phyloP scores from a whole-genome alignment of 2,888 invertebrate genomes.

The Petrolisthes manimaculis region DNA sequence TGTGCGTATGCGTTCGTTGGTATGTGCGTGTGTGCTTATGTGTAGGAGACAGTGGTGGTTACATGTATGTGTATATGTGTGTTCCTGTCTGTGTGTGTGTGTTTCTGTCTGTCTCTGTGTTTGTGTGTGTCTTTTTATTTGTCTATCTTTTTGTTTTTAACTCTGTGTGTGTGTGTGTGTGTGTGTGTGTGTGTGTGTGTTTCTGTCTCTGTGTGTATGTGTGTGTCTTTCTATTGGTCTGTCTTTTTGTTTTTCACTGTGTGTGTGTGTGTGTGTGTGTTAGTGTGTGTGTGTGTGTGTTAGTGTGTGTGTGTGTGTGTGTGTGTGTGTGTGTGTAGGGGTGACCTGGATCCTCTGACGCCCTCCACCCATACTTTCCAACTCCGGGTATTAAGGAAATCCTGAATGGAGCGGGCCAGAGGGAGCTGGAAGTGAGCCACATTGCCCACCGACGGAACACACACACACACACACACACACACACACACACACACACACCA shows the following conservation, averaged over 20 bases:
- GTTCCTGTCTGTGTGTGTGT: too few species aligned
- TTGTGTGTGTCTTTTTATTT: background rate
- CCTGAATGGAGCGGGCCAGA: background rate
- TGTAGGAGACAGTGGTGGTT: background rate
- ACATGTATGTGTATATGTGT: background rate
- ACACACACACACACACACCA: background rate
- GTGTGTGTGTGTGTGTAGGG: background rate
- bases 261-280: background rate
- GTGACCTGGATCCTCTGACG: background rate
- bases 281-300: background rate
- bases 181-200: background rate
- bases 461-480: background rate
- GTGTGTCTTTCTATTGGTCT: background rate
- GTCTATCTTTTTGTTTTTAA: background rate
- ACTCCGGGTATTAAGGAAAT: slow-evolving; percentile 12
- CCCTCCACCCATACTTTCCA: slow-evolving; percentile 2
- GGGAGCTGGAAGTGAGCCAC: background rate
- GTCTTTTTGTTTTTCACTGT: background rate
- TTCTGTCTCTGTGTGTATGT: too few species aligned
- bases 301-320: background rate
- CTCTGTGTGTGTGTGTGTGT: background rate
- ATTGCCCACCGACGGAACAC: background rate
- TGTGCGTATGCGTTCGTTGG: background rate
- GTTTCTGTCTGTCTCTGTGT: too few species aligned
- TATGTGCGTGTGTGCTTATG: background rate